Base-by-base conservation (phyloP, 1,140 invertebrate species). In the Drosophila micromelanica region DNA sequence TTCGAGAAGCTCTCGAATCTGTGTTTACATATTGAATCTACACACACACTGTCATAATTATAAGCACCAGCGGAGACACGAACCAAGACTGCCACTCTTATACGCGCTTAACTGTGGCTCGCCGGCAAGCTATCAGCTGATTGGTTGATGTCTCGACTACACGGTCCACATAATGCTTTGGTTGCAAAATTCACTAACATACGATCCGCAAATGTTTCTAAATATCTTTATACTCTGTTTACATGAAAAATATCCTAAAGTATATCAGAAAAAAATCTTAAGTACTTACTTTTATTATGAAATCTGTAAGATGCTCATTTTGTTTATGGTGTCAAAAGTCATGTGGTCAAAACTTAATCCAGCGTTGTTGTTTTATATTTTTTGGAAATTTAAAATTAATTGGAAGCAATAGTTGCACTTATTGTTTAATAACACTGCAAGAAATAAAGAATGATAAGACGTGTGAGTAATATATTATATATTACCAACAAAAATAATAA, bases 341-440 rank as follows among this genome's bases (percentile, higher is more conserved):
- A n/a, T n/a, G n/a, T n/a, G n/a, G n/a, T n/a, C n/a, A n/a, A n/a
- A 69, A 59, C 61, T 62, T 4, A 32, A 1, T 68, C 52, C 35
- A 43, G 23, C 38, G 48, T 48, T 8, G 5, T 59, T 68, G 35
- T 40, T 38, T 48, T 9, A 30, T 15, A 13, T 15, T 57, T 30
- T 76, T 79, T 84, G 76, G 76, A 76, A 73, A 84, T 71, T 61
- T 52, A 45, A 51, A 60, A 45, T 60, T 61, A 30, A 52, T 37
- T 82, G 79, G 79, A 82, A 82, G 79, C 79, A 75, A 61, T 78
- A 30, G 63, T 76, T 69, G 72, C 75, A 67, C 52, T 74, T 65
- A 46, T 62, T 38, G 46, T 51, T 55, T 4, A 48, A n/a, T 15
- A 38, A 61, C 71, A 30, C 79, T 82, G 65, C 6, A 82, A 78